Conservation (phyloP, 2,888 invertebrate species). For the Neelides folsomi region DNA sequence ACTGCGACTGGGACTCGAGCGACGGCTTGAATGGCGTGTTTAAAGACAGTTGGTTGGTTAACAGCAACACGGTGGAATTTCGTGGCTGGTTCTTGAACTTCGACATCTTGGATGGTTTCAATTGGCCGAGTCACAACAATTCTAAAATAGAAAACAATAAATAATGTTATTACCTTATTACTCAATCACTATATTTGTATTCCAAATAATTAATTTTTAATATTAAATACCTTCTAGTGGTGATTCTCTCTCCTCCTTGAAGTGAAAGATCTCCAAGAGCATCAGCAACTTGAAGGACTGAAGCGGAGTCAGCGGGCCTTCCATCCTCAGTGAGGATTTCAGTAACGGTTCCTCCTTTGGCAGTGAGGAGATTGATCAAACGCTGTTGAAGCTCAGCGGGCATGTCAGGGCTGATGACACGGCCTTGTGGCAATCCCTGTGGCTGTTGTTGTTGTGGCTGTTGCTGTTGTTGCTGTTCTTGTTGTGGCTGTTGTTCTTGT, state of each 20-base stretch:
- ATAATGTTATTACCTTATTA: too few species aligned
- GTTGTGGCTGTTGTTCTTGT: conserved; percentile 13
- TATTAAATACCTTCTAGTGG: conserved; percentile 39
- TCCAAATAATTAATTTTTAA: too few species aligned
- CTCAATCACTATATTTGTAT: too few species aligned
- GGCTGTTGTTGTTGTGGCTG: conserved; percentile 34
- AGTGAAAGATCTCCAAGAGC: conserved; percentile 43
- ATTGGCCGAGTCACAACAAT: conserved; percentile 50
- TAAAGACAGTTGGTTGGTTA: conserved; percentile 45
- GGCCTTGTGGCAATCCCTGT: conserved; percentile 11
- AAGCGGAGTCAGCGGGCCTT: conserved; percentile 35
- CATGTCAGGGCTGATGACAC: conserved; percentile 24
- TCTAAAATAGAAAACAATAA: conserved; percentile 33
- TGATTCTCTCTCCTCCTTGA: conserved; percentile 45
- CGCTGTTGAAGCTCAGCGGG: conserved; percentile 38
- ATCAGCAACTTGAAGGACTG: conserved; percentile 43
- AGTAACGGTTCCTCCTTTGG: conserved; percentile 39
- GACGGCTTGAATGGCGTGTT: conserved; percentile 41
- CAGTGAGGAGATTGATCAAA: conserved; percentile 44
- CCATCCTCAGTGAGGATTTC: conserved; percentile 37
- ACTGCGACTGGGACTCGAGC: conserved; percentile 35
- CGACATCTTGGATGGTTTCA: conserved; percentile 47
- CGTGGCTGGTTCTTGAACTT: conserved; percentile 47
- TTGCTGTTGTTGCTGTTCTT: conserved; percentile 20
- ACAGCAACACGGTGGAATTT: conserved; percentile 46